These are phyloP conservation scores for Harpegnathos saltator DNA, from an alignment of 1,140 invertebrate species.

Conservation along the genomic window DNA sequence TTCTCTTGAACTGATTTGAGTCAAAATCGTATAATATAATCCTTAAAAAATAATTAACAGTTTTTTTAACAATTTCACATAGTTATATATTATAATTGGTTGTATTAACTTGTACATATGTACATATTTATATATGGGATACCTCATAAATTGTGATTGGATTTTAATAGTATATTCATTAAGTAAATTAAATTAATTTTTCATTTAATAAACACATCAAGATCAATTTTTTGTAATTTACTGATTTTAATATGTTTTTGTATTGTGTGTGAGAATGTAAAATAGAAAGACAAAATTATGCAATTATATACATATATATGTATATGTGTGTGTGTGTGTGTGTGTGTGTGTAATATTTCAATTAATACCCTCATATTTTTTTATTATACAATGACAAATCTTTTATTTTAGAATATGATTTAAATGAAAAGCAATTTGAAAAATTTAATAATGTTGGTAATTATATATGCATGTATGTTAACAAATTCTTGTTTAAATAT, in stretches of 20 bases:
- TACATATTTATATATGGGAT: conserved; percentile 49
- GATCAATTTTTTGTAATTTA: background rate
- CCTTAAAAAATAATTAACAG: conserved; percentile 61
- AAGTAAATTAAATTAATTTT: background rate
- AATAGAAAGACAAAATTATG: background rate
- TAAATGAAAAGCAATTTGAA: background rate
- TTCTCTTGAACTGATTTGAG: conserved; percentile 21
- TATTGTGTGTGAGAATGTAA: conserved; percentile 28
- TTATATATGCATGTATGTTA: background rate
- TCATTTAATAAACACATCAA: conserved; percentile 23
- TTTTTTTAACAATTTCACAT: conserved; percentile 42
- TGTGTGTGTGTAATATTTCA: too few relatives aligned
- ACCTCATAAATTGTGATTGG: conserved; percentile 16
- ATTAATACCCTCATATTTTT: background rate
- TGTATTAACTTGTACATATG: conserved; percentile 58
- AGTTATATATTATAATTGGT: conserved; percentile 9
- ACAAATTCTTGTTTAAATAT: background rate
- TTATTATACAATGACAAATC: too few relatives aligned
- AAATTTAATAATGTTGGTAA: background rate
- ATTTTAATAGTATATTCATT: background rate
- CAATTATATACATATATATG: too few relatives aligned
- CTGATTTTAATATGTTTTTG: background rate
- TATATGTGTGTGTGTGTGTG: too few relatives aligned
- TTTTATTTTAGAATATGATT: background rate
- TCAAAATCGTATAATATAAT: conserved; percentile 54